Evolutionary conservation across 30 jellyfish, hydroid and myxozoan genomes (phyloP), one percentile per base, ranked within the genome.

Genomic region (Pelagia noctiluca): DNA sequence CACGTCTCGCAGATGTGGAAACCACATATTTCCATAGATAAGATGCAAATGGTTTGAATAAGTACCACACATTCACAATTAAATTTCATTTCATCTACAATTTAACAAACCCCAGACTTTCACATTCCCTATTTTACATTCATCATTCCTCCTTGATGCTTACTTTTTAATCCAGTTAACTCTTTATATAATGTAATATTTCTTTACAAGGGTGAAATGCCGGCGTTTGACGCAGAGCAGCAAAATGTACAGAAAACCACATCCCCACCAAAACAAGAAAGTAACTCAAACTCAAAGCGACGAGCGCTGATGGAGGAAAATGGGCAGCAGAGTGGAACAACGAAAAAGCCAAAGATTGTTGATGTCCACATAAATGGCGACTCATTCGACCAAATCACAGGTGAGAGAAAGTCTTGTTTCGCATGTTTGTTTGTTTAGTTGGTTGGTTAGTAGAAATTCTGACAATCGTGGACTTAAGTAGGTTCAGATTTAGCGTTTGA

Each of bases 321-420:
- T 65, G 91, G 81, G 7, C 70, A 21, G 2, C 78, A 74, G 0
- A 62, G 71, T 13, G 91, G 96, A 5, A 79, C 96, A 0, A 37
- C 19, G 23, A 92, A 92, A 68, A 79, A 82, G 36, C 92, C 98
- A 5, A 86, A 87, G 61, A 86, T 87, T 5, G 89, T 86, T 33
- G 98, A 92, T 64, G 92, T 92, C 0, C 36, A 52, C 37, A 92
- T 92, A 62, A 92, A 92, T 62, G 98, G 98, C 13, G 98, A 92
- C 30, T 87, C 89, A 0, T 92, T 74, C 61, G 93, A 92, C 29
- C 98, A 80, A 52, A 81, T 19, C 30, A 16, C 80, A 22, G 92
- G 92, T 82, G 26, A 30, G 52, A 13, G 12, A 18, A 52, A 52
- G 7, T 5, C 8, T 5, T 42, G 57, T 16, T 42, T 4, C 26